Percentiles rank a stretch among this genome's conserved stretches.
These are phyloP conservation scores for Camponotus vicinus DNA, from an alignment of 1,140 invertebrate species.

Conservation along the genomic window DNA sequence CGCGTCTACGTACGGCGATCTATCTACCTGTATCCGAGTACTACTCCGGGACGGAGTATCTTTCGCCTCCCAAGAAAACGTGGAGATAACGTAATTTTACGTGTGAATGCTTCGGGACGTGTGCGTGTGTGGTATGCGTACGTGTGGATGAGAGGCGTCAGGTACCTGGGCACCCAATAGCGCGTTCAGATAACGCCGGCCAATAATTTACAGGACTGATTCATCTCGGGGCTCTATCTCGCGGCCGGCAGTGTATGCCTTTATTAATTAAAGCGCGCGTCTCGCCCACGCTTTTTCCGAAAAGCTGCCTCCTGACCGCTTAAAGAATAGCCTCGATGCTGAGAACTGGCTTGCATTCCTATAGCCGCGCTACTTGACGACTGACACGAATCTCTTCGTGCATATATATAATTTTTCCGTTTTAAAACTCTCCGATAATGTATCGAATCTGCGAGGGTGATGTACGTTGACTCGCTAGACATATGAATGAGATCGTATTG, in stretches of 20 bases:
- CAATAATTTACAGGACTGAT: conserved; percentile 82
- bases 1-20: conserved; percentile 74
- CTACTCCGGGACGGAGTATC: conserved; percentile 66
- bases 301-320: not conserved
- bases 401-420: not conserved
- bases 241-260: conserved; percentile 71
- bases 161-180: conserved; percentile 80
- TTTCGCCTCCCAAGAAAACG: conserved; percentile 75
- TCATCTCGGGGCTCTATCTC: conserved; percentile 74
- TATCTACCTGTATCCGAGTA: conserved; percentile 73
- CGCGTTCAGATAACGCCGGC: conserved; percentile 77
- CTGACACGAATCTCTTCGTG: not conserved
- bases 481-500: no score
- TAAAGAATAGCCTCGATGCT: not conserved
- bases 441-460: not conserved
- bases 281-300: conserved; percentile 47
- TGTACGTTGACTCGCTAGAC: no score
- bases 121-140: not conserved
- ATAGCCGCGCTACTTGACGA: not conserved
- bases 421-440: not conserved
- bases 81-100: conserved; percentile 82
- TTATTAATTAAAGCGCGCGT: conserved; percentile 83
- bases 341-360: not conserved
- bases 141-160: conserved; percentile 73
- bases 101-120: conserved; percentile 78